Conservation (phyloP, 2,888 invertebrate species). For the Pyralis farinalis region DNA sequence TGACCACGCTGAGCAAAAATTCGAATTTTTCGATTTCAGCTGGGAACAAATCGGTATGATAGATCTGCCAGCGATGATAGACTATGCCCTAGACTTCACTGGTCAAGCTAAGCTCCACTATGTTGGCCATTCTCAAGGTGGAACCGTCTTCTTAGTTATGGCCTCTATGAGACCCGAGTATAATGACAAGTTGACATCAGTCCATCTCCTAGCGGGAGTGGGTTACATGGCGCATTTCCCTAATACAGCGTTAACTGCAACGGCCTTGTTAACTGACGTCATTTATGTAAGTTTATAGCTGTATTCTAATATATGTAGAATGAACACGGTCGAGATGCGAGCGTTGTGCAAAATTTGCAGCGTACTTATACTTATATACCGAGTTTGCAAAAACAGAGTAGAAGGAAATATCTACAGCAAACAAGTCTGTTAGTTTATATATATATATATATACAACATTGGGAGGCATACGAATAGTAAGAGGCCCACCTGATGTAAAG, state of each 20-base stretch:
- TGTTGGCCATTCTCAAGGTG: constrained; percentile 65
- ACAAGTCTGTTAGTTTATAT: too few species aligned
- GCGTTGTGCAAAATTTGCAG: too few species aligned
- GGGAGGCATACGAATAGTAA: too few species aligned
- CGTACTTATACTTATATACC: too few species aligned
- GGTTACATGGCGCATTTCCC: constrained; percentile 53
- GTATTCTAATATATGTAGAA: too few species aligned
- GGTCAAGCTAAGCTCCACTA: constrained; percentile 47
- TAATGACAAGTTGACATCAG: constrained; percentile 48
- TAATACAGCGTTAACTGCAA: constrained; percentile 19
- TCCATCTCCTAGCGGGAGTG: constrained; percentile 56
- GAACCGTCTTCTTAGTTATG: constrained; percentile 48
- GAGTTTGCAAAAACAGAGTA: too few species aligned
- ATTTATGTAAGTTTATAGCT: constrained; percentile 58
- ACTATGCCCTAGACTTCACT: constrained; percentile 44
- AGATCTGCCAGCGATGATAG: constrained; percentile 58
- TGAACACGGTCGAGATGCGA: too few species aligned
- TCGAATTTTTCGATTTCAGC: constrained; percentile 54
- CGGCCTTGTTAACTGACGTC: constrained; percentile 31
- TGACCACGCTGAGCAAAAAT: constrained; percentile 30
- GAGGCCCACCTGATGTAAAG: too few species aligned
- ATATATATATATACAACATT: too few species aligned
- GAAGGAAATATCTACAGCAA: too few species aligned
- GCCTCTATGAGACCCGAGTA: constrained; percentile 47
- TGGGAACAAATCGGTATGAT: constrained; percentile 56